Conservation (phyloP, 2,797 vertebrate species). For the Anas capensis region DNA sequence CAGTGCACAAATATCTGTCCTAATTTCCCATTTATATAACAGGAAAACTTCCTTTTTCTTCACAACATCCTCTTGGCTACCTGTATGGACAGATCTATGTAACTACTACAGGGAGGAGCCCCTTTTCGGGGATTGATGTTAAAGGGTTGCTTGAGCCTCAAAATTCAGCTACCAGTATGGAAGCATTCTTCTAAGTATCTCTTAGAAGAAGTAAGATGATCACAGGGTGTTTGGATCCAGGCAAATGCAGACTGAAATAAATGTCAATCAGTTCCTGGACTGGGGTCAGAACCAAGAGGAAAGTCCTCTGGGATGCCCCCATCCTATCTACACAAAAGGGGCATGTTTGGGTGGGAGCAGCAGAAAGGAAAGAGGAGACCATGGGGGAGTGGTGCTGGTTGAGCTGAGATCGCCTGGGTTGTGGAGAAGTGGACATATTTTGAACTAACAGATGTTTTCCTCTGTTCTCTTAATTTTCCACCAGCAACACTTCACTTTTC, state of each 20-base stretch:
- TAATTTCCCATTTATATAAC: not conserved
- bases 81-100: not conserved
- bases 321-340: not conserved
- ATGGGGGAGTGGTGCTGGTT: too few species aligned
- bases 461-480: not conserved
- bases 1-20: not conserved
- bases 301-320: not conserved
- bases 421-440: not conserved
- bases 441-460: not conserved
- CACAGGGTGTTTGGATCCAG: not conserved
- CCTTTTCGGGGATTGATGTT: not conserved
- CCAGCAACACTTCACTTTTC: not conserved
- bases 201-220: not conserved
- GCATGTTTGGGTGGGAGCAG: too few species aligned
- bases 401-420: not conserved
- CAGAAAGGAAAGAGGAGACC: not conserved
- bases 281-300: not conserved
- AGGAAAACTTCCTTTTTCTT: not conserved
- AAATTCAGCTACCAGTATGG: not conserved
- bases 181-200: not conserved
- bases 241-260: not conserved
- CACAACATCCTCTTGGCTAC: not conserved
- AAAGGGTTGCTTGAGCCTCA: not conserved
- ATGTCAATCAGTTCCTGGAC: not conserved
- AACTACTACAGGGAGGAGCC: not conserved